Evolutionary conservation across 35 echinoderm and acorn worm species (phyloP).

Genomic region (Strongylocentrotus purpuratus): DNA sequence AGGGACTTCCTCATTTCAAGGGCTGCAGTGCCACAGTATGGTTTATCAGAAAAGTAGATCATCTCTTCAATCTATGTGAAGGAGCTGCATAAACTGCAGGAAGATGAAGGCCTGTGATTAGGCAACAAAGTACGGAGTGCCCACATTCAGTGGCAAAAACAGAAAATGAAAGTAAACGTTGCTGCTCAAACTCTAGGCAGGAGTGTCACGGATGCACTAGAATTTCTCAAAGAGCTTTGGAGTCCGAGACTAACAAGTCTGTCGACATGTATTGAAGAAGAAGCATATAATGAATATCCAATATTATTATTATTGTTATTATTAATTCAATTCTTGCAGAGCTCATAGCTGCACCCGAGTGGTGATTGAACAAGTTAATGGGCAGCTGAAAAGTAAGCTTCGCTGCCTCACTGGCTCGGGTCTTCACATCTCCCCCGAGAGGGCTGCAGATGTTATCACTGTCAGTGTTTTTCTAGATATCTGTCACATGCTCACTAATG

Average conservation of each 20-base stretch:
- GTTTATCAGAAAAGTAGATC: slow-evolving; percentile 35
- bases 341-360: slow-evolving; percentile 3
- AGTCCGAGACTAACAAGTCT: too few species aligned
- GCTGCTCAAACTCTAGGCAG: too few species aligned
- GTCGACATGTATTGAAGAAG: too few species aligned
- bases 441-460: neutral
- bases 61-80: slow-evolving; percentile 62
- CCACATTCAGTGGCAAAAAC: neutral
- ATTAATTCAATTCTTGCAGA: neutral
- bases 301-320: neutral
- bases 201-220: too few species aligned
- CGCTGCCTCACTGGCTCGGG: neutral
- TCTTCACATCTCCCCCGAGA: neutral
- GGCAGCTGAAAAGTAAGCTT: neutral
- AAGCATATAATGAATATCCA: too few species aligned
- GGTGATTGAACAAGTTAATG: neutral
- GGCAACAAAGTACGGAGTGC: slow-evolving; percentile 44
- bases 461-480: neutral
- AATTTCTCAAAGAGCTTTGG: too few species aligned
- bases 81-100: slow-evolving; percentile 57
- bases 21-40: slow-evolving; percentile 61
- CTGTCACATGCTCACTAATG: neutral
- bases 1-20: neutral
- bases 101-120: slow-evolving; percentile 51
- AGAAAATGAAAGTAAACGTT: too few species aligned